These are phyloP conservation scores for Umimayanthus kanabou DNA, from an alignment of 92 coral and sea anemone species.

Conservation along the genomic window DNA sequence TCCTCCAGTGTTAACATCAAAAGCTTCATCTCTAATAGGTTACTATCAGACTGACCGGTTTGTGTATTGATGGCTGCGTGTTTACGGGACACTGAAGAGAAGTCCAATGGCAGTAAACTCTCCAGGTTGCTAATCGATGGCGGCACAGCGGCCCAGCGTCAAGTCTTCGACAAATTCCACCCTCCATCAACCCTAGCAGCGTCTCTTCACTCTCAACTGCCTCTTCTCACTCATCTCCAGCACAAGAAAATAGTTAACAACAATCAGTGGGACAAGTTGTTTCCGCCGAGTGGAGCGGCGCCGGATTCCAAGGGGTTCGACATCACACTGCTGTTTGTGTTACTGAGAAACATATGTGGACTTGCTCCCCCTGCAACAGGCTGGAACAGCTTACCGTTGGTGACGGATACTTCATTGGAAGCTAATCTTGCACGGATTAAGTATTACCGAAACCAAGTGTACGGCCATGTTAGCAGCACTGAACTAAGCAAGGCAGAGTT, in stretches of 20 bases:
- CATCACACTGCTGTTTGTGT: slow-evolving; percentile 36
- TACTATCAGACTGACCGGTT: not conserved
- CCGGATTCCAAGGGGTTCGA: slow-evolving; percentile 46
- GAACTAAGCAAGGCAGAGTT: slow-evolving; percentile 14
- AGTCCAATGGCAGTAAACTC: slow-evolving; percentile 38
- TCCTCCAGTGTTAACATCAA: no score
- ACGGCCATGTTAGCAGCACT: slow-evolving; percentile 29
- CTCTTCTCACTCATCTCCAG: slow-evolving; percentile 31
- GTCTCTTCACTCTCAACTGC: slow-evolving; percentile 23
- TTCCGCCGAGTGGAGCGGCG: slow-evolving; percentile 30
- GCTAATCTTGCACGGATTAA: slow-evolving; percentile 47
- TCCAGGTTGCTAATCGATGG: slow-evolving; percentile 42
- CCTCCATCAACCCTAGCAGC: slow-evolving; percentile 29
- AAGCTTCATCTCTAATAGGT: no score
- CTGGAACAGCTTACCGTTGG: slow-evolving; percentile 37
- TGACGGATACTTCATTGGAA: slow-evolving; percentile 33
- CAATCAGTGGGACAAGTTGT: slow-evolving; percentile 45
- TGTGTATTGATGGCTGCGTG: slow-evolving; percentile 23
- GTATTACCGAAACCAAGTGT: slow-evolving; percentile 36
- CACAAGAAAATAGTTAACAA: slow-evolving; percentile 29
- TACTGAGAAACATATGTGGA: slow-evolving; percentile 47
- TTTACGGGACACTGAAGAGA: slow-evolving; percentile 28
- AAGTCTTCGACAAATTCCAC: slow-evolving; percentile 33
- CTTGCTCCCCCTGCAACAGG: slow-evolving; percentile 42
- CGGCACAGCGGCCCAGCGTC: slow-evolving; percentile 38